phyloP scores from a whole-genome alignment of 2,888 invertebrate genomes.

The Patella depressa region DNA sequence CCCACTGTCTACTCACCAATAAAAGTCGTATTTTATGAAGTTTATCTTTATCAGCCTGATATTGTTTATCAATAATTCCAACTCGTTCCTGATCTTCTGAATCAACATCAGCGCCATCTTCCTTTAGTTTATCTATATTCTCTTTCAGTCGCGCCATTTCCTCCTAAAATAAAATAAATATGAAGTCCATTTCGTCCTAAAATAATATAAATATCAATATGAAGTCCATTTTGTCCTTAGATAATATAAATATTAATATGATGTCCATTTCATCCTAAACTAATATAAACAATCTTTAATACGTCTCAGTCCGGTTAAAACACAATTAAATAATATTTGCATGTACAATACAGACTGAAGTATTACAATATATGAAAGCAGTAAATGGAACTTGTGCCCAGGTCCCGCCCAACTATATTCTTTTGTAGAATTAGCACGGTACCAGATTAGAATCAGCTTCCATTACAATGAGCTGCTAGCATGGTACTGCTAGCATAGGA shows the following conservation, averaged over 20 bases:
- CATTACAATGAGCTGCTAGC: background rate
- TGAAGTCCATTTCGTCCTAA: no score
- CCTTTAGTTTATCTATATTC: conserved; percentile 66
- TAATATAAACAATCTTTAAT: no score
- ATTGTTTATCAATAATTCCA: conserved; percentile 69
- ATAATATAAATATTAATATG: no score
- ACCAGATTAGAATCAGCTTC: background rate
- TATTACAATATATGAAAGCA: no score
- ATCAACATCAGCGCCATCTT: conserved; percentile 60
- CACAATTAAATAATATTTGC: no score
- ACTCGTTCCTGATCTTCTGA: conserved; percentile 70
- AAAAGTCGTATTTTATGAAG: conserved; percentile 70
- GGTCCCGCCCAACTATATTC: background rate
- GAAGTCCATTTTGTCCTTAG: no score
- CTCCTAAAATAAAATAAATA: conserved; percentile 46
- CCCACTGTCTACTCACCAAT: conserved; percentile 54
- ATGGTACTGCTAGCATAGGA: background rate
- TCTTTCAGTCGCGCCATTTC: conserved; percentile 67
- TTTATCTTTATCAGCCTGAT: conserved; percentile 69
- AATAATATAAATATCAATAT: no score
- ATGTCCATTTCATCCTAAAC: no score
- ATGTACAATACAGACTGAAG: no score
- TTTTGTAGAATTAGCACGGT: background rate
- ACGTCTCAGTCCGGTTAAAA: no score
- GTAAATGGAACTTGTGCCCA: no score